Base-by-base conservation (phyloP, 2,797 vertebrate genomes). In the Sebastes steindachneri region DNA sequence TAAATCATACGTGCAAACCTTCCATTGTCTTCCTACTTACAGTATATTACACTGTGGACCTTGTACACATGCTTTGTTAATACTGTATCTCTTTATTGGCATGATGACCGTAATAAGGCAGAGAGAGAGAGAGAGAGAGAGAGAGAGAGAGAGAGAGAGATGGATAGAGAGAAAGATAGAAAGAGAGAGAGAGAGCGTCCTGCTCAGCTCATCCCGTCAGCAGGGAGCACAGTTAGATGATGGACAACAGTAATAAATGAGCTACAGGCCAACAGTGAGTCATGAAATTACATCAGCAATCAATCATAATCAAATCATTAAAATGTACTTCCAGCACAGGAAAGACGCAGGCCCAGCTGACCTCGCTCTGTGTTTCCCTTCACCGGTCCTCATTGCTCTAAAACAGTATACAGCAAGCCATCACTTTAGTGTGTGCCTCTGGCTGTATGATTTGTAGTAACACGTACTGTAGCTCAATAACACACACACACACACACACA, bases 261-360 rank as follows among this genome's bases (percentile, higher is more conserved):
- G 93, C 88, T 91, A 75, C 80, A 88, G 90, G 83, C 92, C 92
- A 90, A 89, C 76, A 82, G 85, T 87, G 91, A 92, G 87, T 93
- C 92, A 92, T 88, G 77, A 89, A 94, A 93, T 95, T 91, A 93
- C 81, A 93, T 93, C 90, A 93, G 84, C 85, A 80, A 91, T 93
- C 89, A 89, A 92, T 92, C 88, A 88, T 93, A 93, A 92, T 95
- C 89, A 88, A 92, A 93, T 93, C 86, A 91, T 87, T 84, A 77
- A 89, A 90, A 89, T 88, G 76, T 86, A 91, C 91, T 92, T 86
- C 86, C 89, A 86, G 90, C 85, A 71, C 76, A 69, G 79, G 80
- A 72, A 77, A 79, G 66, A 51, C 58, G 77, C 57, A 55, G 77
- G 31, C 45, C 77, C 58, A 58, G 80, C 69, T 78, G 86, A 81